A percentile compares a stretch with the other conserved stretches of the same genome.
These are phyloP conservation scores for Caenorhabditis afra DNA, from an alignment of 2,888 invertebrate species.

Conservation along the genomic window DNA sequence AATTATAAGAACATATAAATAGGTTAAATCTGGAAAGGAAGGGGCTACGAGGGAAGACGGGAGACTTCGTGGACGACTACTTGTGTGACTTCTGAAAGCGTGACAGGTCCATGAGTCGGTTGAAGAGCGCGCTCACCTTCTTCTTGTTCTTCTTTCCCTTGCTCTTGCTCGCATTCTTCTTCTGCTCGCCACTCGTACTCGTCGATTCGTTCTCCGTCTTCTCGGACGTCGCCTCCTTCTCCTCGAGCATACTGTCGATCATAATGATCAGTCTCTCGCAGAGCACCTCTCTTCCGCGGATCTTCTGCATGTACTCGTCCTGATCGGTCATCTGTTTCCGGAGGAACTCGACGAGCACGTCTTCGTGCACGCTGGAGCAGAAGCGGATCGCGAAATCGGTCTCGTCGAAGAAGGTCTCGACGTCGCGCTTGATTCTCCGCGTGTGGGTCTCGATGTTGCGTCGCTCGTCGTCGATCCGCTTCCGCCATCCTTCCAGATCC, in stretches of 20 bases:
- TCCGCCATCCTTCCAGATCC: slow-evolving; percentile 24
- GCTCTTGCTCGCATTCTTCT: background rate
- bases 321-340: background rate
- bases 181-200: background rate
- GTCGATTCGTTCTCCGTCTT: background rate
- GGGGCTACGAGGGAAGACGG: no score
- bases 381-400: slow-evolving; percentile 15
- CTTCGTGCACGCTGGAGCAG: background rate
- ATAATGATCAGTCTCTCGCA: background rate
- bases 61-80: no score
- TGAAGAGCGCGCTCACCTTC: no score
- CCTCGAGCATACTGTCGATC: slow-evolving; percentile 8
- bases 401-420: background rate
- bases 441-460: background rate
- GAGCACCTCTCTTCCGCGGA: slow-evolving; percentile 1
- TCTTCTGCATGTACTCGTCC: background rate
- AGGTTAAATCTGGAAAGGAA: no score
- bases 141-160: background rate
- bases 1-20: no score
- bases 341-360: slow-evolving; percentile 3
- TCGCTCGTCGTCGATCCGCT: slow-evolving; percentile 1
- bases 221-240: background rate
- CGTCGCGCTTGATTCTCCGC: background rate
- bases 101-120: no score
- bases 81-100: no score